These are phyloP conservation scores for Torymus aiolomorphi DNA, from an alignment of 2,888 invertebrate species.

Conservation along the genomic window DNA sequence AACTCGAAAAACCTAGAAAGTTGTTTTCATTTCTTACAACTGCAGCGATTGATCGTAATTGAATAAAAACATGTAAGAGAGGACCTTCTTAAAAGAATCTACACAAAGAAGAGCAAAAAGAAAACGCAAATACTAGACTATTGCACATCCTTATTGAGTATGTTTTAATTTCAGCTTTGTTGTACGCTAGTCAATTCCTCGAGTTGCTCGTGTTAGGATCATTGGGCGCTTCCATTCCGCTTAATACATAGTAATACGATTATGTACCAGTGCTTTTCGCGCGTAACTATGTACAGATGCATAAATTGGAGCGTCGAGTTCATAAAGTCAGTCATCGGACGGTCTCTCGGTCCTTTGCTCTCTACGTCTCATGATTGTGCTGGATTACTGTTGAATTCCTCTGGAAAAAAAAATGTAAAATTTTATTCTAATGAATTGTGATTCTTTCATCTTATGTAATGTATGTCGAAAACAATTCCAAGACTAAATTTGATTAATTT, in stretches of 20 bases:
- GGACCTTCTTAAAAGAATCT: constrained; percentile 25
- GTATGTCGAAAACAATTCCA: no score
- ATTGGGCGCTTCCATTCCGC: constrained; percentile 56
- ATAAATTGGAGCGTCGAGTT: constrained; percentile 61
- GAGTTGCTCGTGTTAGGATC: constrained; percentile 55
- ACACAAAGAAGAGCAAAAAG: constrained; percentile 28
- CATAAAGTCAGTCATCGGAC: constrained; percentile 66
- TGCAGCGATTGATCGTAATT: background rate
- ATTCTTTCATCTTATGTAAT: background rate
- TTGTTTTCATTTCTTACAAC: constrained; percentile 26
- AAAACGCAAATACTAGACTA: constrained; percentile 60
- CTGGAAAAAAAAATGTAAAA: constrained; percentile 58
- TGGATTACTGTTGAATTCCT: constrained; percentile 62
- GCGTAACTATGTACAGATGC: constrained; percentile 65
- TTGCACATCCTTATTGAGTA: constrained; percentile 64
- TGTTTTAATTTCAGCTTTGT: constrained; percentile 48
- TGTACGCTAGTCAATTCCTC: constrained; percentile 62
- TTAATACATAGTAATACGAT: constrained; percentile 69
- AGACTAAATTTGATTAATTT: background rate
- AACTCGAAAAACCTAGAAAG: constrained; percentile 18
- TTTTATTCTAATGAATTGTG: constrained; percentile 4
- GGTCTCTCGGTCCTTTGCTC: constrained; percentile 60
- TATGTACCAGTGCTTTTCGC: constrained; percentile 67
- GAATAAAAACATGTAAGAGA: constrained; percentile 28
- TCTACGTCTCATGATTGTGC: constrained; percentile 65